phyloP scores from a whole-genome alignment of 2,797 vertebrate species.

The Cuniculus paca region DNA sequence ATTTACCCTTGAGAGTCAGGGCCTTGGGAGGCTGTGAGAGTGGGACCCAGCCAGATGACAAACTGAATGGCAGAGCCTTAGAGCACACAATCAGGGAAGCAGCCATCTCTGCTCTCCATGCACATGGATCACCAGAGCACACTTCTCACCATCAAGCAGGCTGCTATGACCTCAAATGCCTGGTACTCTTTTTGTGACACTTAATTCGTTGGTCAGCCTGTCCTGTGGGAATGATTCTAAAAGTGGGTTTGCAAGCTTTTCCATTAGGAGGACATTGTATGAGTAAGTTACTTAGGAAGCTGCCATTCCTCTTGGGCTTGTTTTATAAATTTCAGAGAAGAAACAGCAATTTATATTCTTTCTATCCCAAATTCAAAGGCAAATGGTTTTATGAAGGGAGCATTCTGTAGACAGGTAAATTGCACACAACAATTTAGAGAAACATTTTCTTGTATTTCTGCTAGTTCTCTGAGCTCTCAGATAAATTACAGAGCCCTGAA shows the following conservation, averaged over 20 bases:
- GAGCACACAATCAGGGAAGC: not conserved
- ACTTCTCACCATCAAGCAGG: not conserved
- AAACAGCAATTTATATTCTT: conserved; percentile 38
- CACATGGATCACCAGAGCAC: not conserved
- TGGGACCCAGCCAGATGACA: not conserved
- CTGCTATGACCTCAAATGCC: not conserved
- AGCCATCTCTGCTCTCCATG: rapidly evolving
- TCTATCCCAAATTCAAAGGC: conserved; percentile 52
- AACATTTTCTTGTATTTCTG: conserved; percentile 64
- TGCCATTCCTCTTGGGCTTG: conserved; percentile 37
- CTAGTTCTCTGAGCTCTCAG: conserved; percentile 66
- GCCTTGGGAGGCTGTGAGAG: not conserved
- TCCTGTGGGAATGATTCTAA: not conserved
- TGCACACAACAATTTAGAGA: conserved; percentile 63
- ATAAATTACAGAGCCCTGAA: conserved; percentile 70
- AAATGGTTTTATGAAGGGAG: conserved; percentile 8
- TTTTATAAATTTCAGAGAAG: conserved; percentile 63
- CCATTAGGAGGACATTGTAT: conserved; percentile 28
- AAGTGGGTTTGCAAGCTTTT: not conserved
- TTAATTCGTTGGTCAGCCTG: not conserved
- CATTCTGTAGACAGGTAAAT: conserved; percentile 69
- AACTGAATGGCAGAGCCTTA: rapidly evolving
- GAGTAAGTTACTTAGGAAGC: conserved; percentile 42
- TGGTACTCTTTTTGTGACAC: not conserved
- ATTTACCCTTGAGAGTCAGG: not conserved